These are phyloP conservation scores for Pontoporia blainvillei DNA, from an alignment of 2,113 vertebrate species.

Conservation along the genomic window DNA sequence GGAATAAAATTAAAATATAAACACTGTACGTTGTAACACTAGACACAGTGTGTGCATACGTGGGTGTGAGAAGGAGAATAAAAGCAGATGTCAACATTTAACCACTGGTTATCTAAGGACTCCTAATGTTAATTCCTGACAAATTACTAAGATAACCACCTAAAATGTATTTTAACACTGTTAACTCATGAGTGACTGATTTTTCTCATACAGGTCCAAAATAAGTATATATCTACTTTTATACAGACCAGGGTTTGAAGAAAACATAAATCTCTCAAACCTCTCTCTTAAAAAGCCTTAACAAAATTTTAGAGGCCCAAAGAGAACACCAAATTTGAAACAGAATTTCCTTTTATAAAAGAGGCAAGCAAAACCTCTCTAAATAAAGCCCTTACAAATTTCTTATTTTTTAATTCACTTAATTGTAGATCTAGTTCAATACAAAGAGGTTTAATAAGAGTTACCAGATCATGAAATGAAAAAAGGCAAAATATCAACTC, in stretches of 20 bases:
- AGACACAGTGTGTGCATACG: neutral
- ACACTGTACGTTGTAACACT: neutral
- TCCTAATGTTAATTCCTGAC: slow-evolving; percentile 1
- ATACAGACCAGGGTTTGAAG: neutral
- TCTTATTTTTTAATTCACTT: neutral
- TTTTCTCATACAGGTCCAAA: neutral
- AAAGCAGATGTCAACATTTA: neutral
- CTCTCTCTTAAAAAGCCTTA: slow-evolving; percentile 14
- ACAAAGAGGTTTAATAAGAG: neutral
- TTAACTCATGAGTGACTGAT: neutral
- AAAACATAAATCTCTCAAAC: slow-evolving; percentile 22
- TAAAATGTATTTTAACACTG: neutral
- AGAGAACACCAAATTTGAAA: neutral
- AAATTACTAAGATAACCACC: neutral
- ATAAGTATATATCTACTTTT: neutral
- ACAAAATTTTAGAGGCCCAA: neutral
- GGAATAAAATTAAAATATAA: slow-evolving; percentile 24
- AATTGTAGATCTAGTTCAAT: neutral
- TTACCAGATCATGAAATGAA: slow-evolving; percentile 3
- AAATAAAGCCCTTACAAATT: neutral
- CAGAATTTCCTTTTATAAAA: slow-evolving; percentile 28
- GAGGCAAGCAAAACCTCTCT: neutral
- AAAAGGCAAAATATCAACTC: neutral
- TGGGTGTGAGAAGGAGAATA: neutral
- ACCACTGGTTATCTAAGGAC: slow-evolving; percentile 5